Conservation (phyloP, 2,888 invertebrate species). For the Myopa tessellatipennis region DNA sequence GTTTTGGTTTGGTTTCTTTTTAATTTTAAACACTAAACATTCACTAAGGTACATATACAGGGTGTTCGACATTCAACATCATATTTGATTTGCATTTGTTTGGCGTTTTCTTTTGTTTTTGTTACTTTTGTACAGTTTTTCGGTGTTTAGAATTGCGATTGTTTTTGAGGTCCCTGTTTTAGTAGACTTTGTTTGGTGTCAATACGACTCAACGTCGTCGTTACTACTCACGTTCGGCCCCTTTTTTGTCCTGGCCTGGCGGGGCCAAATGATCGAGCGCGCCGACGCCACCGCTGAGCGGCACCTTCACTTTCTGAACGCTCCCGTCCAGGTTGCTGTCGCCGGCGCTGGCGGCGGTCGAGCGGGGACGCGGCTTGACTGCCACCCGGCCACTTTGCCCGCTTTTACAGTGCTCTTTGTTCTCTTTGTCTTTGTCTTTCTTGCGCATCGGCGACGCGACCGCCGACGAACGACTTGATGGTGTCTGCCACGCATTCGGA, state of each 20-base stretch:
- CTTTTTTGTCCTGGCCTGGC: conserved; percentile 67
- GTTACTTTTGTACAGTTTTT: conserved; percentile 8
- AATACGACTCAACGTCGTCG: background rate
- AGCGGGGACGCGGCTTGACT: conserved; percentile 47
- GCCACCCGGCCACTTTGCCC: conserved; percentile 56
- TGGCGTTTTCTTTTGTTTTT: background rate
- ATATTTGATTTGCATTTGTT: background rate
- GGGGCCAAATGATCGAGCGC: conserved; percentile 60
- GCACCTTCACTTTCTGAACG: conserved; percentile 27
- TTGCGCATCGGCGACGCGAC: conserved; percentile 59
- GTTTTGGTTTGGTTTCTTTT: background rate
- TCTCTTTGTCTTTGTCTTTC: conserved; percentile 65
- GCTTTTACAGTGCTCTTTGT: conserved; percentile 49
- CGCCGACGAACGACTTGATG: conserved; percentile 54
- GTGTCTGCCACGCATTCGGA: conserved; percentile 62
- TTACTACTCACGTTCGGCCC: conserved; percentile 67
- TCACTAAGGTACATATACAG: background rate
- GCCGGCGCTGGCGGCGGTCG: conserved; percentile 50
- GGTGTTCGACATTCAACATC: background rate
- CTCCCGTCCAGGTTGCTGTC: conserved; percentile 12
- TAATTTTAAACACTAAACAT: background rate
- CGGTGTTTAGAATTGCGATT: conserved; percentile 1
- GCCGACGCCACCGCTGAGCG: conserved; percentile 21
- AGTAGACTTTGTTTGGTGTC: background rate
- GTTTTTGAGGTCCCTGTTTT: background rate